Evolutionary conservation across 2,797 vertebrate species (phyloP).

Genomic region (Leuciscus waleckii): DNA sequence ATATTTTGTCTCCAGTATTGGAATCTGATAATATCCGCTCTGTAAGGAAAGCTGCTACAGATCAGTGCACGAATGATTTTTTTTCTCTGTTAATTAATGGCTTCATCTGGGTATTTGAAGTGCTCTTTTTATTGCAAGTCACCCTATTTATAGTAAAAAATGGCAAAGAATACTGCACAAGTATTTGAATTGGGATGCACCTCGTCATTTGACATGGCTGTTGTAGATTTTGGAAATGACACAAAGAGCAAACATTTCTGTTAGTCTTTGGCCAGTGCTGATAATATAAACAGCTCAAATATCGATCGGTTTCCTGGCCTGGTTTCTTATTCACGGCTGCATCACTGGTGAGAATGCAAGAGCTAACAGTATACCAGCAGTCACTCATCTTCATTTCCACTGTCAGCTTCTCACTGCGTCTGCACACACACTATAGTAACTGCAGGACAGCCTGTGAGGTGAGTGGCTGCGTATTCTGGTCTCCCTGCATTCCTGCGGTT

Average conservation of each 20-base stretch:
- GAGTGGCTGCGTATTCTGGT: slow-evolving; percentile 40
- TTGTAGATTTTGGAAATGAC: not conserved
- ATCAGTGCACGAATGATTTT: not conserved
- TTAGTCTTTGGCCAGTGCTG: not conserved
- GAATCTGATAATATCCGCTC: not conserved
- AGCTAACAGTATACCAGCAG: slow-evolving; percentile 17
- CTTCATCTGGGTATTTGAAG: not conserved
- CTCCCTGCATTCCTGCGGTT: slow-evolving; percentile 67
- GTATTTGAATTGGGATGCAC: not conserved
- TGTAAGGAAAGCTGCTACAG: not conserved
- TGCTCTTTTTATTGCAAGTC: not conserved
- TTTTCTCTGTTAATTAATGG: not conserved
- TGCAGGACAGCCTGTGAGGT: slow-evolving; percentile 38
- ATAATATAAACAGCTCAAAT: not conserved
- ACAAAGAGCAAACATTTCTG: not conserved
- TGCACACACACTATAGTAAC: slow-evolving; percentile 10
- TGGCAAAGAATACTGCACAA: not conserved
- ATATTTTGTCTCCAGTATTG: not conserved
- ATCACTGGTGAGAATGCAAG: not conserved
- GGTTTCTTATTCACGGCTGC: not conserved
- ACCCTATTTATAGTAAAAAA: not conserved
- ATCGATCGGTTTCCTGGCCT: not conserved
- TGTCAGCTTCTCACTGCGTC: slow-evolving; percentile 4
- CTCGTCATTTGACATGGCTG: not conserved
- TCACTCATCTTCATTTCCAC: slow-evolving; percentile 36